A percentile compares a stretch with the other conserved stretches of the same genome.
These are phyloP conservation scores for Cyprichromis sp. DNA, from an alignment of 2,113 vertebrate species.

Conservation along the genomic window DNA sequence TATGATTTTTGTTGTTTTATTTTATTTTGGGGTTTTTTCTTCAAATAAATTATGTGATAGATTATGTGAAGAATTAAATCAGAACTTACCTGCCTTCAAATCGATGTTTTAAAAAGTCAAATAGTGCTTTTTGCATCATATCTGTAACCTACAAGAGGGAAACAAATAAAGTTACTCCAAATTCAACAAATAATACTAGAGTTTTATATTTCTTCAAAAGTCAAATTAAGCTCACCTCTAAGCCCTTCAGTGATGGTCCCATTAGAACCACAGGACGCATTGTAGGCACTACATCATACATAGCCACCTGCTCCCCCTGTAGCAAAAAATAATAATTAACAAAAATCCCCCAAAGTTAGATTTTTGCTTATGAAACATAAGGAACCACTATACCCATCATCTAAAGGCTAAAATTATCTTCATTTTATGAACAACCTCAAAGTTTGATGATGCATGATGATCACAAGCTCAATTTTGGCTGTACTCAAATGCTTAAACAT, in stretches of 20 bases:
- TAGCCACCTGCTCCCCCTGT: constrained; percentile 91
- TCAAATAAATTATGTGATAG: background rate
- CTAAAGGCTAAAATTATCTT: background rate
- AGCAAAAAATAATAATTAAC: background rate
- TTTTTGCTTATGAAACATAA: background rate
- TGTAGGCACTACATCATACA: constrained; percentile 98
- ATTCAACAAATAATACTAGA: background rate
- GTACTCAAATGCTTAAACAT: background rate
- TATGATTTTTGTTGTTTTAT: background rate
- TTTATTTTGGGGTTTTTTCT: rapidly evolving
- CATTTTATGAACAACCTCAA: background rate
- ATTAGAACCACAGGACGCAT: constrained; percentile 98
- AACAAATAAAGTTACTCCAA: background rate
- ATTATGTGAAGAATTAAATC: background rate
- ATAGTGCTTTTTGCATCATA: constrained; percentile 99
- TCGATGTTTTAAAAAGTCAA: constrained; percentile 98
- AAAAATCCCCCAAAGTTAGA: background rate
- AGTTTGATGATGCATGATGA: background rate
- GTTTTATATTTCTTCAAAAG: background rate
- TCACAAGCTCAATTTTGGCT: background rate
- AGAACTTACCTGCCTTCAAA: constrained; percentile 96
- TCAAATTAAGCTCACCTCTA: constrained; percentile 77
- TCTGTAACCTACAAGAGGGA: constrained; percentile 86
- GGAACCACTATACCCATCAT: background rate
- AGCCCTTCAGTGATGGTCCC: constrained; percentile 96